Percentiles rank a stretch among this genome's conserved stretches.
Conservation (phyloP, 2,888 invertebrate species). For the Syrista parreyssii region DNA sequence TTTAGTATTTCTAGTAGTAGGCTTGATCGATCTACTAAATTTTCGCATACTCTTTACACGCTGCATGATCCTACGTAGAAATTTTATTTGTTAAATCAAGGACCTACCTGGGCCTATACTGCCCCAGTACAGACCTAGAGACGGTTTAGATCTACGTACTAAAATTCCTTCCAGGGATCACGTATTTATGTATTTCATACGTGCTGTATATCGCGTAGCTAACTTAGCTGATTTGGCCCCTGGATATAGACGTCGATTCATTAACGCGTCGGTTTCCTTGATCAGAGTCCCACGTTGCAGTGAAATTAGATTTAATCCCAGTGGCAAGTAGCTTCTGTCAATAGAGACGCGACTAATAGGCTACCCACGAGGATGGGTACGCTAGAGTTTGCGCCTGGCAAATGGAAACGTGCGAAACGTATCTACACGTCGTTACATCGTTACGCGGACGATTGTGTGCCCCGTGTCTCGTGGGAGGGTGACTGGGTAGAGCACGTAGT, state of each 20-base stretch:
- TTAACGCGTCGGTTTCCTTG: neutral
- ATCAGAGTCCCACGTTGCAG: neutral
- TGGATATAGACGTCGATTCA: neutral
- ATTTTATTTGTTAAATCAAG: neutral
- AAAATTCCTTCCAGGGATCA: neutral
- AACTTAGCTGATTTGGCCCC: neutral
- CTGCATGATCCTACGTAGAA: neutral
- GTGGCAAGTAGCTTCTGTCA: neutral
- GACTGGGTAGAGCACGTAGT: slow-evolving; percentile 48
- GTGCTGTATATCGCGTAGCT: neutral
- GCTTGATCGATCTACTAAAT: neutral
- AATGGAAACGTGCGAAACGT: slow-evolving; percentile 53
- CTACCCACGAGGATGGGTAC: neutral
- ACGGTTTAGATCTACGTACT: neutral
- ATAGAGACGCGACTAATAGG: neutral
- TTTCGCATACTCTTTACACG: neutral
- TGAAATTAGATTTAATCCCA: neutral
- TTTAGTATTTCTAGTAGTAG: neutral
- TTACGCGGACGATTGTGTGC: slow-evolving; percentile 38
- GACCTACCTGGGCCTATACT: neutral
- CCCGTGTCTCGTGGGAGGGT: slow-evolving; percentile 44
- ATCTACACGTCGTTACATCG: slow-evolving; percentile 42
- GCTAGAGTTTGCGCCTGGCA: slow-evolving; percentile 36
- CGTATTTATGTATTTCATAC: neutral
- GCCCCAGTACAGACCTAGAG: neutral